Evolutionary conservation across 2,113 vertebrate species (phyloP), one percentile per base, ranked within the genome.

Genomic region (Menura novaehollandiae): DNA sequence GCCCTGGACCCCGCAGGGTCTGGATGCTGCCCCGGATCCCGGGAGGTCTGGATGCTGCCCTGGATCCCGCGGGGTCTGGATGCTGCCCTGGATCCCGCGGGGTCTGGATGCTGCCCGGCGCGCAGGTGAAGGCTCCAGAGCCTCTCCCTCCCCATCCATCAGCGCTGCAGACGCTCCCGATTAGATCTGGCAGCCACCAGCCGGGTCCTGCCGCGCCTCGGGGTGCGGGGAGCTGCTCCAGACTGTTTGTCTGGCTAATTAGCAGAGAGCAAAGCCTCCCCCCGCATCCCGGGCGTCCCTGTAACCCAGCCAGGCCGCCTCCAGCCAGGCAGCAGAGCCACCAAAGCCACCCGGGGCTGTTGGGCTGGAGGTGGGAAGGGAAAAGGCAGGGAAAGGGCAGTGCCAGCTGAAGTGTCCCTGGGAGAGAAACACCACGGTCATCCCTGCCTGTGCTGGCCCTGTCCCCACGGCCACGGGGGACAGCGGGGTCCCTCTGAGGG

Each of bases 351-450:
- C 17, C 2, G 3, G 2, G 39, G 41, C 64, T 44, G 47, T 20
- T 3, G 77, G 62, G 78, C 73, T 47, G 77, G 39, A 41, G 91
- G 32, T 12, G 59, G 86, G 74, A 23, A 71, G 46, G 81, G 44
- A 32, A 41, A 35, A 66, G 72, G 43, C 64, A 62, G 21, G 71
- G 69, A 66, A 43, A 67, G 58, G 62, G 32, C 76, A 92, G 80
- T 2, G 68, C 33, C 73, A 53, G 53, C 33, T 43, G 0, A 5
- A 82, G 63, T 0, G 3, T 17, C 33, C 71, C 27, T 0, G 6
- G 37, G 35, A 73, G 35, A 43, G 13, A 13, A 43, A 22, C 47
- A 3, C 4, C 32, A 0, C 47, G 8, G 32, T 0, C 72, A 41
- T 2, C 77, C 23, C 88, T 19, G 77, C 41, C 39, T 1, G 44